Conservation (phyloP, 2,888 invertebrate species). For the Eupithecia dodoneata region DNA sequence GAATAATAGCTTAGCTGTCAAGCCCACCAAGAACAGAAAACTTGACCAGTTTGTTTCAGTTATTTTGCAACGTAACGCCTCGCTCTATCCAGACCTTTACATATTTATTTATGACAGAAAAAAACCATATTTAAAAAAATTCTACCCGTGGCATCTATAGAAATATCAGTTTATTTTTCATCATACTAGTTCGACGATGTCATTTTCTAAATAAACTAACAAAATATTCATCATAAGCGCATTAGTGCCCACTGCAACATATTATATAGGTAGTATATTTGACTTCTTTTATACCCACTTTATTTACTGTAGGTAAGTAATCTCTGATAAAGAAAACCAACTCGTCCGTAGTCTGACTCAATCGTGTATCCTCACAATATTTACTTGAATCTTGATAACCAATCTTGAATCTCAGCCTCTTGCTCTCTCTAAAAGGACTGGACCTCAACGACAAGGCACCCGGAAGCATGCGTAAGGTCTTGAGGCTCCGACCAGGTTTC, state of each 20-base stretch:
- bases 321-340: not conserved
- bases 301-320: not conserved
- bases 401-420: not conserved
- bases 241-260: not conserved
- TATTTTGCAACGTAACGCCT: no score
- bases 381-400: not conserved
- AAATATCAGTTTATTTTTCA: not conserved
- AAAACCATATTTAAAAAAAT: no score
- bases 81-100: no score
- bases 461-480: slow-evolving; percentile 3
- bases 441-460: not conserved
- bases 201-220: not conserved
- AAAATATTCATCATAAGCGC: not conserved
- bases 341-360: not conserved
- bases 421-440: slow-evolving; percentile 8
- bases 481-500: not conserved
- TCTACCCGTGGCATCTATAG: not conserved
- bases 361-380: not conserved
- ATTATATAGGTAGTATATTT: not conserved
- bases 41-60: no score
- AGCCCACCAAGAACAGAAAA: no score
- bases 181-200: not conserved
- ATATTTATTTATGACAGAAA: no score
- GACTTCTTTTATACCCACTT: not conserved
- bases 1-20: no score